A percentile compares a stretch with the other conserved stretches of the same genome.
Evolutionary conservation across 2,113 vertebrate species (phyloP).

Genomic region (Elgaria multicarinata): DNA sequence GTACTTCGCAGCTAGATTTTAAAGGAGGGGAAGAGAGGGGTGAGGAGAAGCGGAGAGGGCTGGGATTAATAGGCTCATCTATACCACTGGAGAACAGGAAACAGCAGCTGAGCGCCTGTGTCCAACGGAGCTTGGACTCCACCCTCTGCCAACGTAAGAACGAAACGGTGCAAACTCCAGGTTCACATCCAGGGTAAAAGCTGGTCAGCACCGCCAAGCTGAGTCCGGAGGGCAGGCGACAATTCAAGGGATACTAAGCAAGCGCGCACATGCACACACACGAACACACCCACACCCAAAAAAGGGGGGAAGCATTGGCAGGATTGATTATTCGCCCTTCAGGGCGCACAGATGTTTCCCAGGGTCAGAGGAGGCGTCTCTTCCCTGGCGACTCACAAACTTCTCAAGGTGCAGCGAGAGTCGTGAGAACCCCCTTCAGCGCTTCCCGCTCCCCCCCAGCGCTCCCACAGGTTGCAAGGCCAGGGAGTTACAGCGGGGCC

Average conservation of each 20-base stretch:
- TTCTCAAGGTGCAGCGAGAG: background rate
- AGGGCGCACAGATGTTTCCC: too few species aligned
- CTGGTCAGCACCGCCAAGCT: background rate
- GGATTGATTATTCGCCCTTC: background rate
- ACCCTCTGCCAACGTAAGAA: background rate
- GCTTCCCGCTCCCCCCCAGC: background rate
- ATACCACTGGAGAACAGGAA: background rate
- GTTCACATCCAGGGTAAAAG: background rate
- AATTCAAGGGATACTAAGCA: too few species aligned
- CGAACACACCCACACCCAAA: too few species aligned
- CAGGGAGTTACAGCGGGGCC: background rate
- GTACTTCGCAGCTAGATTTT: background rate
- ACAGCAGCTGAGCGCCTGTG: background rate
- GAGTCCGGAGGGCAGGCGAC: background rate
- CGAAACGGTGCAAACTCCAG: background rate
- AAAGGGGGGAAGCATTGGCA: background rate
- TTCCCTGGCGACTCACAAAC: background rate
- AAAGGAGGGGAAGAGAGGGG: background rate
- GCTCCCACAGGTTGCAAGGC: too few species aligned
- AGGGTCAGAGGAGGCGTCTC: too few species aligned
- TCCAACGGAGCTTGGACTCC: background rate
- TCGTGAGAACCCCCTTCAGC: background rate
- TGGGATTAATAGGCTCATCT: too few species aligned
- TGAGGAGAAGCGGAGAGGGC: background rate
- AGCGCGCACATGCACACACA: too few species aligned